Evolutionary conservation across 2,797 vertebrate species (phyloP), one percentile per base, ranked within the genome.

Genomic region (Novumbra hubbsi): DNA sequence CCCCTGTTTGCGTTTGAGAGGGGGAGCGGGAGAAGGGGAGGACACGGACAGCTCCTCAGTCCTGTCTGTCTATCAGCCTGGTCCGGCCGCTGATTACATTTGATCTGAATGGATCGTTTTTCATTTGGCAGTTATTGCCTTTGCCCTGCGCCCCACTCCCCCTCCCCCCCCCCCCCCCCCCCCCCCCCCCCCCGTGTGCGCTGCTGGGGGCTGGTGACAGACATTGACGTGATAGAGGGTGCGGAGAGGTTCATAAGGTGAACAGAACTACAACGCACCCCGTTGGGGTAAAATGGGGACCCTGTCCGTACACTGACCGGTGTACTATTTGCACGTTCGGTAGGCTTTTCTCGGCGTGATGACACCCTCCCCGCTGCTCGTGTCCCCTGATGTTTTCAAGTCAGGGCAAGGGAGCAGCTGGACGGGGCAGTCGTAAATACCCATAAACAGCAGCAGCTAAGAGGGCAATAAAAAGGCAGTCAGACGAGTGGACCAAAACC

Each of bases 71-170:
- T 87, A 83, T 87, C 87, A 82, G 84, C 83, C 78, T 81, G 81
- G 83, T 84, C 78, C 80, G 84, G 85, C 79, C 68, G 81, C 89
- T 88, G 89, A 92, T 92, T 91, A 84, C 84, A 87, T 92, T 91
- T 91, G 88, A 91, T 91, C 89, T 90, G 89, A 92, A 91, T 91
- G 89, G 91, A 90, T 91, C 91, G 89, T 90, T 91, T 92, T 91
- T 90, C 89, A 90, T 91, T 90, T 91, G 83, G 87, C 88, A 86
- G 85, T 91, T 91, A 92, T 92, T 90, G 88, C 88, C 83, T 0
- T 86, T 80, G 90, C 86, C 87, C 4, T 93, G 91, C n/a, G n/a
- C n/a, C n/a, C n/a, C n/a, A n/a, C n/a, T n/a, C 19, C 50, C 67
- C 19, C 45, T 86, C 82, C 84, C 88, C 89, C 30, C 32, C 5